These are phyloP conservation scores for Siphlonurus alternatus DNA, from an alignment of 2,888 invertebrate genomes.

Conservation along the genomic window DNA sequence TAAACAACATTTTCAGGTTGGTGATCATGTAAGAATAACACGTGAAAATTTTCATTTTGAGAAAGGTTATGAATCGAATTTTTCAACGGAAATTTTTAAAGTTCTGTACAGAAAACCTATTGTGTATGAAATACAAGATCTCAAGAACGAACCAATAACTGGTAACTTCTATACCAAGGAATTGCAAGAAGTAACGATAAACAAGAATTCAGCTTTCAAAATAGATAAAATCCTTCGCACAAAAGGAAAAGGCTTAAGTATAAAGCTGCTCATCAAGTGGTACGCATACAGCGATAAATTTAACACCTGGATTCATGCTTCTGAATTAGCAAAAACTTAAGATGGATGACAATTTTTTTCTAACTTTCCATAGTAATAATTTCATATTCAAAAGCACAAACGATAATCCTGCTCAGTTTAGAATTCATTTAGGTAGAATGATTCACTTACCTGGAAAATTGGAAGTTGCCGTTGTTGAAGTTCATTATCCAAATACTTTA, in stretches of 20 bases:
- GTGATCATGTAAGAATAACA: constrained; percentile 12
- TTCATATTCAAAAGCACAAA: constrained; percentile 16
- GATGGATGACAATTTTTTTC: constrained; percentile 15
- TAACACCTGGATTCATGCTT: constrained; percentile 15
- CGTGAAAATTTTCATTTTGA: constrained; percentile 15
- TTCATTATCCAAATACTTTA: constrained; percentile 14
- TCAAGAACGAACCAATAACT: constrained; percentile 14
- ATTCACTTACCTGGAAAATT: constrained; percentile 15
- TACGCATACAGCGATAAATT: constrained; percentile 16
- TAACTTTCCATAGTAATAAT: constrained; percentile 16
- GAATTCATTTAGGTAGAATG: constrained; percentile 15
- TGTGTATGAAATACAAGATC: constrained; percentile 17
- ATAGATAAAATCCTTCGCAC: constrained; percentile 15
- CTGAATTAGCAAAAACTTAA: constrained; percentile 5
- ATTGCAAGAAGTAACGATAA: constrained; percentile 13
- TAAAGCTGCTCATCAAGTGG: constrained; percentile 17
- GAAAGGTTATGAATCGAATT: constrained; percentile 15
- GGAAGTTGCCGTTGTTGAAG: constrained; percentile 15
- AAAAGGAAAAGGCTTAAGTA: constrained; percentile 10
- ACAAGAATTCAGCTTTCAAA: constrained; percentile 9
- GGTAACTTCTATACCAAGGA: constrained; percentile 17
- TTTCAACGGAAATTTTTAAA: constrained; percentile 17
- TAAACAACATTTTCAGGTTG: constrained; percentile 8
- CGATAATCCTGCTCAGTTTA: constrained; percentile 17
- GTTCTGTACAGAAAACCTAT: constrained; percentile 13